Evolutionary conservation across 2,113 vertebrate species (phyloP).

Genomic region (Rhegmatorhina hoffmannsi): DNA sequence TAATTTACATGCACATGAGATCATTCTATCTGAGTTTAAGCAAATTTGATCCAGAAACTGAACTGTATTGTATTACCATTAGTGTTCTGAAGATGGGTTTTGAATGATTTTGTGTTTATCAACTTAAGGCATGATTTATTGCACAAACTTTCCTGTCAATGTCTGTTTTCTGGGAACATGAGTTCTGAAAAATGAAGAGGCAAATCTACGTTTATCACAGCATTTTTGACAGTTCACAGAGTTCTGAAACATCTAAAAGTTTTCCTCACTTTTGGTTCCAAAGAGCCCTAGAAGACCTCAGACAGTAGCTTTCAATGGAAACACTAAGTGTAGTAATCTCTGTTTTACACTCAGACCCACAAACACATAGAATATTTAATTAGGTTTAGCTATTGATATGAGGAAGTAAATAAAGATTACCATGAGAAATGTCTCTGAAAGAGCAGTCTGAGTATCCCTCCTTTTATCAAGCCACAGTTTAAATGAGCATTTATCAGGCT

Average conservation of each 20-base stretch:
- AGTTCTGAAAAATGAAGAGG: not conserved
- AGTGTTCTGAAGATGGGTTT: not conserved
- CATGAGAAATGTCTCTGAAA: not conserved
- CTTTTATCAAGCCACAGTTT: not conserved
- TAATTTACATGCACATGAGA: not conserved
- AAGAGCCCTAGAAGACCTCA: not conserved
- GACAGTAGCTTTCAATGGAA: not conserved
- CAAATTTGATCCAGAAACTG: not conserved
- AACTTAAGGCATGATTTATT: not conserved
- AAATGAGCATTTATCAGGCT: not conserved
- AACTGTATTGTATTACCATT: rapidly evolving
- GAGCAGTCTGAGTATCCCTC: not conserved
- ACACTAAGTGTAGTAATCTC: not conserved
- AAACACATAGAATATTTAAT: not conserved
- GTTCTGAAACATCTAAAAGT: not conserved
- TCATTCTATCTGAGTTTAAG: not conserved
- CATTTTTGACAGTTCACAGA: not conserved
- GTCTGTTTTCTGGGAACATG: not conserved
- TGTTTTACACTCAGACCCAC: not conserved
- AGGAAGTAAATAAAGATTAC: not conserved
- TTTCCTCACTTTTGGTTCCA: not conserved
- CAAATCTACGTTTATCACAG: not conserved
- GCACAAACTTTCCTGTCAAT: not conserved
- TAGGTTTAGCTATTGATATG: not conserved
- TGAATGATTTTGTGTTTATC: not conserved